Evolutionary conservation across 2,797 vertebrate species (phyloP), one percentile per base, ranked within the genome.

Genomic region (Phylloscopus collybita): DNA sequence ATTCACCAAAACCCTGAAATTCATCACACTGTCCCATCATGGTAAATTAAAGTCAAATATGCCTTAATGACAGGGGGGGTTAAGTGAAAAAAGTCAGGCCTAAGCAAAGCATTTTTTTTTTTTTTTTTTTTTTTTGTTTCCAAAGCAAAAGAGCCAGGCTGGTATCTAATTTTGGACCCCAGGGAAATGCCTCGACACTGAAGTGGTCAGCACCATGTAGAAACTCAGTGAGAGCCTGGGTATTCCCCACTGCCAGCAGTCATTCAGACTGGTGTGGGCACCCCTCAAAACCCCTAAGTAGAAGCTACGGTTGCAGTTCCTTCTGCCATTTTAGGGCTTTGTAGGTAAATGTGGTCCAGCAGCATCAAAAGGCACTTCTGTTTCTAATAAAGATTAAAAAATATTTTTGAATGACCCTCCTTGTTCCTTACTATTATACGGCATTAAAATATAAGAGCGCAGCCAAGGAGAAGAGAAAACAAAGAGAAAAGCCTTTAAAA

Each of bases 351-450:
- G 95, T 83, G 95, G 95, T 96, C 94, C 95, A 75, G 81, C 14
- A 0, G 49, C 91, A 93, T 83, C 78, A 94, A 90, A 93, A 93
- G 85, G 65, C 75, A 85, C 66, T 50, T 96, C 96, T 97, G 96
- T 53, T 96, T 97, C 93, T 95, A 97, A 97, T 97, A 97, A 97
- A 96, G 91, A 96, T 94, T 96, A 85, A 95, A 95, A 97, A 96
- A 94, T 96, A 96, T 96, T 97, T 96, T 96, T 93, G 88, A 96
- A 96, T 95, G 80, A 96, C 93, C 92, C 81, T 96, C 90, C 95
- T 94, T 96, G 95, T 96, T 94, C 93, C 93, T 96, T 96, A 91
- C 95, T 94, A 94, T 97, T 97, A 96, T 87, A 95, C 29, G 0
- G 71, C 91, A 97, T 96, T 97, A 95, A 97, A 96, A 91, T 96